Percentiles rank a stretch among this genome's conserved stretches.
These are phyloP conservation scores for Leucosticte australis DNA, from an alignment of 2,113 vertebrate species.

Conservation along the genomic window DNA sequence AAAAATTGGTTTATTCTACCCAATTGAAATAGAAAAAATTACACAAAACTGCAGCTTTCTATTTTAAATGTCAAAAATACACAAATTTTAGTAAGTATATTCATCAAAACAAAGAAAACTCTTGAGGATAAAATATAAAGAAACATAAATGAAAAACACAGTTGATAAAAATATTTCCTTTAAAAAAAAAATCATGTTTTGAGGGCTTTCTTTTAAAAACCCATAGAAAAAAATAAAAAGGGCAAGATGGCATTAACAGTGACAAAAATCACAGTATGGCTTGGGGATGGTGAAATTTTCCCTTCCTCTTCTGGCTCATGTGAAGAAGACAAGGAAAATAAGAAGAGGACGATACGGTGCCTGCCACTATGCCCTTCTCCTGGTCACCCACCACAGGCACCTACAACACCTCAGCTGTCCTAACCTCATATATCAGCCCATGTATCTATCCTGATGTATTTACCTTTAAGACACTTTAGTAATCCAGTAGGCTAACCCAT, in stretches of 20 bases:
- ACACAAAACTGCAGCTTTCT: not conserved
- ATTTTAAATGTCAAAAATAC: not conserved
- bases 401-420: not conserved
- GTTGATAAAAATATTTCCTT: not conserved
- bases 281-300: not conserved
- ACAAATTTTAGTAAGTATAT: not conserved
- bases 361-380: not conserved
- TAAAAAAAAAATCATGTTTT: not conserved
- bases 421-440: not conserved
- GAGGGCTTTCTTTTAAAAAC: not conserved
- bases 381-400: not conserved
- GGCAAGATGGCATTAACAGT: not conserved
- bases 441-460: not conserved
- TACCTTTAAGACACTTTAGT: not conserved
- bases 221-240: not conserved
- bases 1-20: not conserved
- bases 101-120: not conserved
- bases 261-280: not conserved
- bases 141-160: not conserved
- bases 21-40: not conserved
- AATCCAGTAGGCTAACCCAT: not conserved
- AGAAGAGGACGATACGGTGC: accelerated
- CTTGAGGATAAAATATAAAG: not conserved
- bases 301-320: not conserved
- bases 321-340: not conserved